A percentile compares a stretch with the other conserved stretches of the same genome.
phyloP scores from a whole-genome alignment of 2,888 invertebrate species.

The Drosophila antonietae region DNA sequence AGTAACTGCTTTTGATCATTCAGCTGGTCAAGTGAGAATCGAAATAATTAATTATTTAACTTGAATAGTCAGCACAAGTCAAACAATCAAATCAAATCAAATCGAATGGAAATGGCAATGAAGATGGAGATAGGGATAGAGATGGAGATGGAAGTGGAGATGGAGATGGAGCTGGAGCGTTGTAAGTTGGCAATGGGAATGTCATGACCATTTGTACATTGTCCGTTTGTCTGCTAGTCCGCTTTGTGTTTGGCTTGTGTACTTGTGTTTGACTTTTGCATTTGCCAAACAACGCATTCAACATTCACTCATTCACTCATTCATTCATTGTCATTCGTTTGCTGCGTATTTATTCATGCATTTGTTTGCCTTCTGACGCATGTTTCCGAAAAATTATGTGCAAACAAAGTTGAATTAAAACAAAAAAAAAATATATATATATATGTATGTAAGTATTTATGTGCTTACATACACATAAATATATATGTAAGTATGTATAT shows the following conservation, averaged over 20 bases:
- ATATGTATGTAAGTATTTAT: neutral
- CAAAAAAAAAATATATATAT: constrained; percentile 25
- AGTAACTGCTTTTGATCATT: constrained; percentile 1
- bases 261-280: constrained; percentile 67
- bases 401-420: constrained; percentile 77
- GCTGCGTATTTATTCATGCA: constrained; percentile 74
- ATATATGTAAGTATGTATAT: neutral
- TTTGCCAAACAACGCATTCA: constrained; percentile 60
- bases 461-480: neutral
- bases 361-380: constrained; percentile 77
- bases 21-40: constrained; percentile 5
- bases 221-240: constrained; percentile 6
- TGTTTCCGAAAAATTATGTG: constrained; percentile 78
- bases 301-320: constrained; percentile 45
- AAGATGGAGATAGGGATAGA: neutral
- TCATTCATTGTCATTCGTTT: constrained; percentile 63
- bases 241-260: constrained; percentile 4
- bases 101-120: constrained; percentile 37
- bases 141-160: neutral
- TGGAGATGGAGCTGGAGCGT: neutral
- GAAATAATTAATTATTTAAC: constrained; percentile 70
- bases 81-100: constrained; percentile 64
- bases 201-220: constrained; percentile 10
- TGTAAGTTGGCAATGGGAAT: constrained; percentile 19
- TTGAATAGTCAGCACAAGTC: constrained; percentile 44